phyloP scores from a whole-genome alignment of 2,113 vertebrate species.

The Calypte anna region DNA sequence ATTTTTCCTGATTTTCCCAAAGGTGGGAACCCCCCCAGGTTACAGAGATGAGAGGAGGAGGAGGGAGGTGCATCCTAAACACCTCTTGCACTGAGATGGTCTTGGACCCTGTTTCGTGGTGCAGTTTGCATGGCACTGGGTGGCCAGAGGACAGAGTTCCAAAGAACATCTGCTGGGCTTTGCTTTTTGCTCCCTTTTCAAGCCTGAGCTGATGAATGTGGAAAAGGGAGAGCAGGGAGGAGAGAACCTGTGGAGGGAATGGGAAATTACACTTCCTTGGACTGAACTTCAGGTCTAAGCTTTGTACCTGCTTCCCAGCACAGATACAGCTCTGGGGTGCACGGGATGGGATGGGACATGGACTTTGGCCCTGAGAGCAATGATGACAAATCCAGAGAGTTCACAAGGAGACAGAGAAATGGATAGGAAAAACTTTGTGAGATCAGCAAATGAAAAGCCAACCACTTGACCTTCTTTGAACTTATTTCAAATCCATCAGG shows the following conservation, averaged over 20 bases:
- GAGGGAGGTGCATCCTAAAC: not conserved
- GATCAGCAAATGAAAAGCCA: slow-evolving; percentile 72
- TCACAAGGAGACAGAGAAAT: not conserved
- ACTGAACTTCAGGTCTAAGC: not conserved
- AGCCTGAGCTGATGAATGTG: not conserved
- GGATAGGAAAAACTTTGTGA: slow-evolving; percentile 55
- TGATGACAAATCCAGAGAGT: not conserved
- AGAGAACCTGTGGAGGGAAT: not conserved
- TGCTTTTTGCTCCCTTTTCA: not conserved
- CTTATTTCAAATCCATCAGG: slow-evolving; percentile 75
- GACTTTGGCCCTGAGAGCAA: not conserved
- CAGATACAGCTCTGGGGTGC: fast-evolving
- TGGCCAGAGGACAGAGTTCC: too few relatives aligned
- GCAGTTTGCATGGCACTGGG: fast-evolving
- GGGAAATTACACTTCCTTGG: not conserved
- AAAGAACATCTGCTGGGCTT: not conserved
- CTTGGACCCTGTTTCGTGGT: not conserved
- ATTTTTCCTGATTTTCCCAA: fast-evolving
- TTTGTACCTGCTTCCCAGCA: not conserved
- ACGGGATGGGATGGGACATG: too few relatives aligned
- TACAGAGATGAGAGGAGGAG: not conserved
- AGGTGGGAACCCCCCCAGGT: fast-evolving
- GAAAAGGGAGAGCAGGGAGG: not conserved
- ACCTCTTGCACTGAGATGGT: not conserved
- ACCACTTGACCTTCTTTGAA: slow-evolving; percentile 76